Conservation (phyloP, 2,888 invertebrate species). For the Crossocerus cetratus region DNA sequence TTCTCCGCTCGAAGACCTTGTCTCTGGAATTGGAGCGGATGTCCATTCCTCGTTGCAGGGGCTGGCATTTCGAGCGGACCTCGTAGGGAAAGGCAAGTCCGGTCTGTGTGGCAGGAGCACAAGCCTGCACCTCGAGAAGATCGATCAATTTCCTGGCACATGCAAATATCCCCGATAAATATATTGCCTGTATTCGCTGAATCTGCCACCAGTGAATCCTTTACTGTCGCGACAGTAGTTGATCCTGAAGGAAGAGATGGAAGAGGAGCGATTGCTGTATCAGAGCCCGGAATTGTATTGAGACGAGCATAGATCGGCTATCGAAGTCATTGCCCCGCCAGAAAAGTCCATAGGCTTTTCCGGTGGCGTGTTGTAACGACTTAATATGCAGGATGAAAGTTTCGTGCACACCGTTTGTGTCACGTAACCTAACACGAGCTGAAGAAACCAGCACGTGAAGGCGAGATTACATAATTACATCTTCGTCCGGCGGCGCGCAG, state of each 20-base stretch:
- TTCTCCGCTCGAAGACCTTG: slow-evolving; percentile 2
- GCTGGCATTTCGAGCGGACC: slow-evolving; percentile 15
- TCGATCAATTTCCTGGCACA: too few species aligned
- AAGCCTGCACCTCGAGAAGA: too few species aligned
- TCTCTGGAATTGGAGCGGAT: slow-evolving; percentile 7
- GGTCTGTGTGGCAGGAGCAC: too few species aligned
- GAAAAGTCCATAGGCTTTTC: not conserved
- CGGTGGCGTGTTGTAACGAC: slow-evolving; percentile 12
- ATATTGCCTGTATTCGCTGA: too few species aligned
- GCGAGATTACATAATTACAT: slow-evolving; percentile 45
- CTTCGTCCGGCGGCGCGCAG: slow-evolving; percentile 2
- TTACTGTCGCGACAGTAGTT: too few species aligned
- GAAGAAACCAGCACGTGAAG: slow-evolving; percentile 5
- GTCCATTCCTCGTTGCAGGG: slow-evolving; percentile 9
- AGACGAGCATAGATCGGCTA: not conserved
- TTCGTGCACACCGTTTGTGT: slow-evolving; percentile 37
- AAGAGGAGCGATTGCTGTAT: too few species aligned
- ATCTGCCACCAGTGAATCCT: too few species aligned
- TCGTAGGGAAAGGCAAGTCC: too few species aligned
- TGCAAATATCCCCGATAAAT: too few species aligned
- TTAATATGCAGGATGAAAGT: slow-evolving; percentile 43
- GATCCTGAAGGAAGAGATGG: too few species aligned
- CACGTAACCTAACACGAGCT: slow-evolving; percentile 49
- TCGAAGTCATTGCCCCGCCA: not conserved
- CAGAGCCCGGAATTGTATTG: too few species aligned